Percentiles rank a stretch among this genome's conserved stretches.
phyloP scores from a whole-genome alignment of 2,113 vertebrate species.

The Rhea pennata region DNA sequence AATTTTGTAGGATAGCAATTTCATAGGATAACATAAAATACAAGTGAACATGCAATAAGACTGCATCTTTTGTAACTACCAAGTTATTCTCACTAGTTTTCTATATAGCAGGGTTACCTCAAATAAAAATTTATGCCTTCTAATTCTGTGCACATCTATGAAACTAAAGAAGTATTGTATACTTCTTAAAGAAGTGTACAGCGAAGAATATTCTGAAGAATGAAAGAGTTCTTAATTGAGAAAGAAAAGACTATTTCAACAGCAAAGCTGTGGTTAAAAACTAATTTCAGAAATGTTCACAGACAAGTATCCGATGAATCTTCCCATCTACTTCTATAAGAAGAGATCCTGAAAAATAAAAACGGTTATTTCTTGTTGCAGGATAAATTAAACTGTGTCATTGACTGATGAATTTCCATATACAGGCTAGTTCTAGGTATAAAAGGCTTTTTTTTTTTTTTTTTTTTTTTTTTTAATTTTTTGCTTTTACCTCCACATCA shows the following conservation, averaged over 20 bases:
- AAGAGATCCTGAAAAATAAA: neutral
- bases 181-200: neutral
- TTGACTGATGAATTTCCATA: rapidly evolving
- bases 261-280: neutral
- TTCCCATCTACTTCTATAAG: neutral
- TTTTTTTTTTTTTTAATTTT: neutral
- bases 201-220: neutral
- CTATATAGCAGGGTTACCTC: neutral
- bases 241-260: neutral
- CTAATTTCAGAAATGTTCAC: neutral
- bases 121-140: neutral
- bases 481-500: neutral
- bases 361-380: neutral
- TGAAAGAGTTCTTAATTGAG: neutral
- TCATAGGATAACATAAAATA: neutral
- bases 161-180: neutral
- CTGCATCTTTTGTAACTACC: neutral
- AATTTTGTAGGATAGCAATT: neutral
- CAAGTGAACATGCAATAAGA: neutral
- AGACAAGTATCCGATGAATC: neutral
- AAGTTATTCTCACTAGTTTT: neutral
- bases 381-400: neutral
- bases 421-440: neutral
- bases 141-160: neutral
- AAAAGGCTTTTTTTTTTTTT: neutral